Conservation (phyloP, 2,113 vertebrate genomes). For the Physeter macrocephalus region DNA sequence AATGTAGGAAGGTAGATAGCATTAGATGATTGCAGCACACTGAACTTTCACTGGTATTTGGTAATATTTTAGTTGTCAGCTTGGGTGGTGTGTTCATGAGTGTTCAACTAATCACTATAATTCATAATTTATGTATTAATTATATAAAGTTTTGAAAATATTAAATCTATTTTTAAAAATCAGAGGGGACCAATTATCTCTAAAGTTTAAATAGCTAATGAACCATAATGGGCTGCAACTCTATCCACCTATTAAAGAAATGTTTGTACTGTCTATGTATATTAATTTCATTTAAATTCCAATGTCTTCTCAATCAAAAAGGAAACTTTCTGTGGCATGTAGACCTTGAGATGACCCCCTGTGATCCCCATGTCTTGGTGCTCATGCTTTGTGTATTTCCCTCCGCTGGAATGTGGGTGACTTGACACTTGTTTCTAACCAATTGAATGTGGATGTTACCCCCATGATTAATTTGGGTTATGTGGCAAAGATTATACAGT, state of each 20-base stretch:
- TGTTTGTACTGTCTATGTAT: background rate
- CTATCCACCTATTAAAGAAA: background rate
- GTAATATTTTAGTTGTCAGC: background rate
- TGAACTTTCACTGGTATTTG: background rate
- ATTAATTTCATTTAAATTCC: background rate
- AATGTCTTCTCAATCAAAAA: background rate
- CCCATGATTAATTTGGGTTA: background rate
- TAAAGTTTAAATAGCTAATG: background rate
- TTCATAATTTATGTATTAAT: background rate
- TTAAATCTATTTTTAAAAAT: background rate
- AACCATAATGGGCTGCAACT: background rate
- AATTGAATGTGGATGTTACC: background rate
- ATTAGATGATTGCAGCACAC: background rate
- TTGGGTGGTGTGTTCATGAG: background rate
- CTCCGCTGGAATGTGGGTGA: background rate
- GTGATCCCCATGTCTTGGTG: background rate
- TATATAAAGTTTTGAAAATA: background rate
- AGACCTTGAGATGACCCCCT: background rate
- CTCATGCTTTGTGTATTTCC: background rate
- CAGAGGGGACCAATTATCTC: background rate
- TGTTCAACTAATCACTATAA: background rate
- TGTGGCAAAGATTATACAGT: background rate
- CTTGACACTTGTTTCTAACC: background rate
- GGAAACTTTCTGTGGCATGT: background rate
- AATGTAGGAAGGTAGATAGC: background rate